phyloP scores from a whole-genome alignment of 2,113 vertebrate species.

The Lamprologus callipterus region DNA sequence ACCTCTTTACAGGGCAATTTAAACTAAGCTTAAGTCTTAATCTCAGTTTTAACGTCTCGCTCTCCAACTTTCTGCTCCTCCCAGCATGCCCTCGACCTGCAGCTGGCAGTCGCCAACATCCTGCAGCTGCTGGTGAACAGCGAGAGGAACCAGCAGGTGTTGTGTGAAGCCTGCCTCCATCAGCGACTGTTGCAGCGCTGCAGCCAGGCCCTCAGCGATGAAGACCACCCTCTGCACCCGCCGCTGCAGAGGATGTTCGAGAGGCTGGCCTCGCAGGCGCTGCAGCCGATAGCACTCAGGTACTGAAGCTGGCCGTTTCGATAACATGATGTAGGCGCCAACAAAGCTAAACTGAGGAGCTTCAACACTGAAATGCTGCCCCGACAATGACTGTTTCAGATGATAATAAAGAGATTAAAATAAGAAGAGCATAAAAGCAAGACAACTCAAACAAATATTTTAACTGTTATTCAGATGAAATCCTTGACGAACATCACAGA shows the following conservation, averaged over 20 bases:
- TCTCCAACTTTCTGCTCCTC: not conserved
- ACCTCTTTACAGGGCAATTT: not conserved
- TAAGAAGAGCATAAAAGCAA: not conserved
- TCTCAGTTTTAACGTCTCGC: rapidly evolving
- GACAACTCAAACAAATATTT: not conserved
- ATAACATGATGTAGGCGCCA: rapidly evolving
- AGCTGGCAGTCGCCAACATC: conserved; percentile 91
- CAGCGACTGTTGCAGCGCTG: conserved; percentile 89
- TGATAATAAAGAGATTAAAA: not conserved
- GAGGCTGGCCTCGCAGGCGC: conserved; percentile 90
- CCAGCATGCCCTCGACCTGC: conserved; percentile 91
- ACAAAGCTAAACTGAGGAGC: not conserved
- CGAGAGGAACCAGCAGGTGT: conserved; percentile 92
- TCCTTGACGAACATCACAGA: not conserved
- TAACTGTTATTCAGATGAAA: not conserved
- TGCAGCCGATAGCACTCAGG: conserved; percentile 94
- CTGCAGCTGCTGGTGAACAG: conserved; percentile 90
- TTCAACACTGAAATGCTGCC: not conserved
- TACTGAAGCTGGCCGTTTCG: not conserved
- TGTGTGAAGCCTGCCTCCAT: conserved; percentile 91
- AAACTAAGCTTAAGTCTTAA: not conserved
- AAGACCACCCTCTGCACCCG: conserved; percentile 90
- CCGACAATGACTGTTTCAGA: rapidly evolving
- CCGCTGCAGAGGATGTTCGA: conserved; percentile 97
- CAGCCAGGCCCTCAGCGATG: conserved; percentile 86